A percentile compares a stretch with the other conserved stretches of the same genome.
Conservation (phyloP, 2,888 invertebrate genomes). For the Selenia dentaria region DNA sequence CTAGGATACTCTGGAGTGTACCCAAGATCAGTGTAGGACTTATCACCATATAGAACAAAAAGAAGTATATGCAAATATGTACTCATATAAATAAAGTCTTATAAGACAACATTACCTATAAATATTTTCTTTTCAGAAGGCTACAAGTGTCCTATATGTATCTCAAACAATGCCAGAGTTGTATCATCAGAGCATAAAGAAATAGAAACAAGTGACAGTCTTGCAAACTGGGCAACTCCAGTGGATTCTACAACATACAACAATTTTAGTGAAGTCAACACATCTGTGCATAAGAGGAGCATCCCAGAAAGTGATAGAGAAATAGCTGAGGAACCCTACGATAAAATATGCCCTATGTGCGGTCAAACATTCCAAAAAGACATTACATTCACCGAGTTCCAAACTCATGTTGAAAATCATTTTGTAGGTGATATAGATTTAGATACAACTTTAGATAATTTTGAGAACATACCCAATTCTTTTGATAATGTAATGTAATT, state of each 20-base stretch:
- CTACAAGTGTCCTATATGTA: slow-evolving; percentile 69
- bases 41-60: too few relatives aligned
- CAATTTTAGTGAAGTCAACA: slow-evolving; percentile 63
- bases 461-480: slow-evolving; percentile 76
- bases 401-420: slow-evolving; percentile 91
- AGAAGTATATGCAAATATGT: too few relatives aligned
- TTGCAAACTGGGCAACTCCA: slow-evolving; percentile 76
- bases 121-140: slow-evolving; percentile 67
- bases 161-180: slow-evolving; percentile 56
- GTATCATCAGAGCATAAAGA: slow-evolving; percentile 71
- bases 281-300: slow-evolving; percentile 56
- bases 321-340: slow-evolving; percentile 48
- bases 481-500: slow-evolving; percentile 62
- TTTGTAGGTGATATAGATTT: slow-evolving; percentile 86
- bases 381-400: slow-evolving; percentile 86
- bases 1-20: too few relatives aligned
- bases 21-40: too few relatives aligned
- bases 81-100: too few relatives aligned
- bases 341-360: slow-evolving; percentile 91
- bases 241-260: slow-evolving; percentile 69
- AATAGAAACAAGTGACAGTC: slow-evolving; percentile 77
- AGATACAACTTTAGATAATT: slow-evolving; percentile 81
- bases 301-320: slow-evolving; percentile 48
- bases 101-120: too few relatives aligned
- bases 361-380: slow-evolving; percentile 85